Evolutionary conservation across 1,140 invertebrate species (phyloP), one percentile per base, ranked within the genome.

Genomic region (Drosophila takahashii): DNA sequence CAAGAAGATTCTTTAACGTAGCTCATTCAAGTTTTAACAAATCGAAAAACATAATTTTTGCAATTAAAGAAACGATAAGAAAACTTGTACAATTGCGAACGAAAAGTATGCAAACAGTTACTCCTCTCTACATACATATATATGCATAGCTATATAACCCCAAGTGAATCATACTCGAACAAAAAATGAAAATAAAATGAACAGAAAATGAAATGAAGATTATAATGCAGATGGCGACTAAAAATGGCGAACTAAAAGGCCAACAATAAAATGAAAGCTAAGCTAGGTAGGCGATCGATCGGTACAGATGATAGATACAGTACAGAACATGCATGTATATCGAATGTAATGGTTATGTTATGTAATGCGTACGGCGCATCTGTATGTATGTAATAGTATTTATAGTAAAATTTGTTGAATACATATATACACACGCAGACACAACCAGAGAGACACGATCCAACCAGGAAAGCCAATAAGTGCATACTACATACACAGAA

Each of bases 11-110:
- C 51, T 61, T 77, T 77, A 71, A 62, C 67, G 84, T 87, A 87
- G 85, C 67, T 89, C 84, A 89, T 89, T 89, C 77, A 80, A 89
- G 76, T 89, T 89, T 89, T 84, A 89, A 75, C 59, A 76, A 75
- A 69, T 77, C 67, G 62, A 48, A 64, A 48, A 64, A 66, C 62
- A 61, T 79, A 72, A 79, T 73, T 70, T 81, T 85, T 85, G 77
- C 64, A 87, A 84, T 77, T 89, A 54, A 58, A 50, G 48, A 69
- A 77, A 71, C 26, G 42, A 54, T 50, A 48, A 51, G 50, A 75
- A 50, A 81, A 62, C 51, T 83, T 83, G 84, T 87, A 89, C 47
- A 72, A 83, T 77, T 89, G 67, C 65, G 70, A 56, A 70, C 62
- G 60, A 79, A 79, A 71, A 59, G 70, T 71, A 79, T 74, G 72